Percentiles rank a stretch among this genome's conserved stretches.
These are phyloP conservation scores for Sceliomorpha sp. DNA, from an alignment of 2,888 invertebrate species.

Conservation along the genomic window DNA sequence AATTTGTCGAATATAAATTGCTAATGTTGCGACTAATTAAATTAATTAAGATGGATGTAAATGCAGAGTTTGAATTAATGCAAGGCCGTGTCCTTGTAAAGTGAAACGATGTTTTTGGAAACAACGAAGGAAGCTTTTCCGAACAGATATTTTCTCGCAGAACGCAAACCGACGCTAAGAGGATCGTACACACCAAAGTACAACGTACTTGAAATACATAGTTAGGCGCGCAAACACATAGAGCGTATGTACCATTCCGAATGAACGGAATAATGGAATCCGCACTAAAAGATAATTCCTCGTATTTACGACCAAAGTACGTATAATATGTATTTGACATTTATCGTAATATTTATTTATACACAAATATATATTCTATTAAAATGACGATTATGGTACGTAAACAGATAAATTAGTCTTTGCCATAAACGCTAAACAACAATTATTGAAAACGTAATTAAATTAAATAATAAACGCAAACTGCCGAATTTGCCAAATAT, in stretches of 20 bases:
- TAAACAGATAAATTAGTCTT: too few species aligned
- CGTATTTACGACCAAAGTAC: too few species aligned
- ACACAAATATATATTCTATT: too few species aligned
- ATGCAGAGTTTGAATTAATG: constrained; percentile 29
- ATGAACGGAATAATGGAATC: constrained; percentile 31
- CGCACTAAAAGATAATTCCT: constrained; percentile 16
- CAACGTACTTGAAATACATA: constrained; percentile 45
- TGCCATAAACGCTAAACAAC: too few species aligned
- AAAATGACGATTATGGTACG: too few species aligned
- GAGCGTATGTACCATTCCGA: constrained; percentile 21
- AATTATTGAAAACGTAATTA: too few species aligned
- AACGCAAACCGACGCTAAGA: constrained; percentile 45
- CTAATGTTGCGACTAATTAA: too few species aligned
- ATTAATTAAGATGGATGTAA: constrained; percentile 11
- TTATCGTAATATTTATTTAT: too few species aligned
- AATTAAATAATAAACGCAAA: too few species aligned
- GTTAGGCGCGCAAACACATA: constrained; percentile 33
- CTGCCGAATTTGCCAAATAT: too few species aligned
- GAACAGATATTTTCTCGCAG: constrained; percentile 33
- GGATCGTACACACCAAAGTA: constrained; percentile 36
- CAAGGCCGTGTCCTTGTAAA: constrained; percentile 45
- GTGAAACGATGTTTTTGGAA: constrained; percentile 32
- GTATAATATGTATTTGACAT: too few species aligned
- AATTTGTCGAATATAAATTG: too few species aligned
- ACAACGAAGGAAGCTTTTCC: constrained; percentile 4